Base-by-base conservation (phyloP, 2,888 invertebrate genomes). In the Neoascia interrupta region DNA sequence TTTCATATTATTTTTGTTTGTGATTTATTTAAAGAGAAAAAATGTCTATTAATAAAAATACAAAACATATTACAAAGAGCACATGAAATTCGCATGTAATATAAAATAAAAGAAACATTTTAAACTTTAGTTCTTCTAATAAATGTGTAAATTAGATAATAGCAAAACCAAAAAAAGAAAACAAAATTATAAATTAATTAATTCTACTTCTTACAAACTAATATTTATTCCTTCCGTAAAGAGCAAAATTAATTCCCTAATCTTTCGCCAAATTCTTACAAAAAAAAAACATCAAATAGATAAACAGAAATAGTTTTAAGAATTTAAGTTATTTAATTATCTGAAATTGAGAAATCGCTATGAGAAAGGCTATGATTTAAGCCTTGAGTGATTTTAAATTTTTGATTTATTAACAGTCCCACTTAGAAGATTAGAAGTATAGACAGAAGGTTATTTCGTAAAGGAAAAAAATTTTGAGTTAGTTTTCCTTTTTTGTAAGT, bases 141-240 rank as follows among this genome's bases (percentile, higher is more conserved):
- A 21, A 19, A 37, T 37, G 2, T 6, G 15, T n/a, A 21, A 2
- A 37, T 53, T 53, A 36, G 26, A 2, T 36, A 23, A 49, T 34
- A 34, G 16, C 5, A 49, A 49, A 26, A 21, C 36, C 10, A 8
- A 41, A 53, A 45, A 3, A 41, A 51, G 2, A 18, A 41, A 36
- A 60, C 3, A 43, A 56, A 16, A 28, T 15, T 36, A 49, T 11
- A 47, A 51, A 49, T 21, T 15, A 23, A 47, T 23, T 34, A 21
- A 41, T 34, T 31, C 13, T 26, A 56, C 10, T 16, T 18, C 34
- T 34, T 31, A 31, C 39, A 64, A 37, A 54, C 15, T 45, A 45
- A 19, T 21, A 43, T n/a, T n/a, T 53, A 66, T 66, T 56, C 47
- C 56, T 66, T 66, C 66, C 56, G 66, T 47, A n/a, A n/a, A n/a